Evolutionary conservation across 2,888 invertebrate species (phyloP).

Genomic region (Drosophila tripunctata): DNA sequence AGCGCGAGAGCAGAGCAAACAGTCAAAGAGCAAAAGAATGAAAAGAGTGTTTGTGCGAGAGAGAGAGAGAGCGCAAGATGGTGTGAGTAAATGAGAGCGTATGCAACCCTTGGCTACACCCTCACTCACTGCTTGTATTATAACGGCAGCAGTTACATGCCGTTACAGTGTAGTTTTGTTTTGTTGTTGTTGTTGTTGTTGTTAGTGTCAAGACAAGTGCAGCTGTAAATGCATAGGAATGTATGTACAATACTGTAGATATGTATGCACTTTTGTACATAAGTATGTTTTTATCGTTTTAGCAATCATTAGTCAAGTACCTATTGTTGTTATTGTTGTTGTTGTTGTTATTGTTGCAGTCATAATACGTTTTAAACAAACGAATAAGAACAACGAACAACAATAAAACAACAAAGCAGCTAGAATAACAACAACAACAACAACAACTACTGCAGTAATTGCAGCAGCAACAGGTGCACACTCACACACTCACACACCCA

Average conservation of each 20-base stretch:
- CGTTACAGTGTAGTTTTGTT: neutral
- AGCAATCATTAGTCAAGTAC: constrained; percentile 36
- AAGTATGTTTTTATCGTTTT: constrained; percentile 1
- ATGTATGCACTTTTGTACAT: neutral
- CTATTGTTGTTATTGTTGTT: constrained; percentile 33
- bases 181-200: constrained; percentile 18
- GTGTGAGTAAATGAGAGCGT: too few species aligned
- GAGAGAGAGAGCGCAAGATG: constrained; percentile 6
- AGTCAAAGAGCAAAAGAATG: neutral
- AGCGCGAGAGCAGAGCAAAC: neutral
- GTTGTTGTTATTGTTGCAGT: constrained; percentile 14
- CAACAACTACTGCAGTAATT: neutral
- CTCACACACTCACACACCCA: neutral
- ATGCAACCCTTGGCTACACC: neutral
- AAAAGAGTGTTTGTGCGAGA: constrained; percentile 6
- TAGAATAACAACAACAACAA: neutral
- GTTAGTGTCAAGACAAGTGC: constrained; percentile 22
- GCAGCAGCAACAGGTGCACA: constrained; percentile 45
- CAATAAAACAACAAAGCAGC: neutral
- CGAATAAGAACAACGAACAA: constrained; percentile 1
- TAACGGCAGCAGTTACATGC: constrained; percentile 43
- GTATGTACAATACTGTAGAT: too few species aligned
- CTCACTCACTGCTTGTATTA: constrained; percentile 12
- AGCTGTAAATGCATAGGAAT: too few species aligned
- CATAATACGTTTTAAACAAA: constrained; percentile 19